Conservation (phyloP, 2,113 vertebrate genomes). For the Cricetomys ansorgei region DNA sequence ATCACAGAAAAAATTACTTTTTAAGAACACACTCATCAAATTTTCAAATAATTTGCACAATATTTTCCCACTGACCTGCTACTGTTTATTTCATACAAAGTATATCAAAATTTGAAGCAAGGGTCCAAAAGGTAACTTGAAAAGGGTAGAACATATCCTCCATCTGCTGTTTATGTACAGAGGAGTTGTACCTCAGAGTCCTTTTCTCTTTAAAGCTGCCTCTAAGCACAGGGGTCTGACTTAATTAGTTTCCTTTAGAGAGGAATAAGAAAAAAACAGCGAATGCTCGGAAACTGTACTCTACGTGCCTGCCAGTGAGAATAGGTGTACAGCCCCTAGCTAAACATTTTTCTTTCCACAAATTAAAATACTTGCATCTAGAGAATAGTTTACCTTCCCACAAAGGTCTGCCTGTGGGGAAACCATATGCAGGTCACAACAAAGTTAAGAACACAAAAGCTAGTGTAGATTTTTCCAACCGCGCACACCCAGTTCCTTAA, state of each 20-base stretch:
- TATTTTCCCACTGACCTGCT: not conserved
- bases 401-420: not conserved
- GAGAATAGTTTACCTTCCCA: not conserved
- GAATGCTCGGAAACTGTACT: not conserved
- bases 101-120: not conserved
- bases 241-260: not conserved
- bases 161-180: not conserved
- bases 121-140: not conserved
- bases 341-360: slow-evolving; percentile 5
- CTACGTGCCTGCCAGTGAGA: not conserved
- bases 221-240: accelerated
- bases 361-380: slow-evolving; percentile 35
- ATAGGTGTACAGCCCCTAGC: not conserved
- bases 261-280: not conserved
- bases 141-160: not conserved
- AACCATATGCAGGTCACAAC: not conserved
- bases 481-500: not conserved
- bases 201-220: not conserved
- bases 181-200: not conserved
- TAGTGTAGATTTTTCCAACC: not conserved
- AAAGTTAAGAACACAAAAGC: not conserved
- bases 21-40: not conserved
- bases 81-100: not conserved
- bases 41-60: not conserved
- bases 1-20: not conserved